These are phyloP conservation scores for Fulmarus glacialis DNA, from an alignment of 2,113 vertebrate genomes.

Conservation along the genomic window DNA sequence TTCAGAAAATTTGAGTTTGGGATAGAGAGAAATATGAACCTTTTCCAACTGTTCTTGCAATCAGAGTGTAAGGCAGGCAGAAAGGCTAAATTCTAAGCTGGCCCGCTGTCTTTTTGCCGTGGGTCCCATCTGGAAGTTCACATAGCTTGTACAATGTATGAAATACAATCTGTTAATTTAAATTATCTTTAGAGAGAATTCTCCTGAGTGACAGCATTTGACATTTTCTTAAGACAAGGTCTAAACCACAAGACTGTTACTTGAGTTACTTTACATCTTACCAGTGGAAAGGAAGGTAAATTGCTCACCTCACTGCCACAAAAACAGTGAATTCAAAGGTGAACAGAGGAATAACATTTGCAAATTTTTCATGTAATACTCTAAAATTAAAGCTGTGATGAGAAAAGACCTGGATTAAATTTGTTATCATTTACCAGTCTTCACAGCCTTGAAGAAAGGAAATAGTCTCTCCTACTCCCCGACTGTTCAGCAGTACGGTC, in stretches of 20 bases:
- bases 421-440: neutral
- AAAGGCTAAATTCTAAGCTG: neutral
- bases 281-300: conserved; percentile 31
- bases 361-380: conserved; percentile 8
- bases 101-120: neutral
- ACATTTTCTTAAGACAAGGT: conserved; percentile 24
- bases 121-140: conserved; percentile 27
- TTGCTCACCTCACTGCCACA: neutral
- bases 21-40: neutral
- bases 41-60: neutral
- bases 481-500: neutral
- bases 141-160: neutral
- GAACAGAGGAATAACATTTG: neutral
- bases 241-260: neutral
- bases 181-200: conserved; percentile 37
- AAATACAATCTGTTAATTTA: conserved; percentile 62
- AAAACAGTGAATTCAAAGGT: conserved; percentile 13
- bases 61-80: neutral
- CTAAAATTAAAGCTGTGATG: conserved; percentile 29
- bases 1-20: neutral
- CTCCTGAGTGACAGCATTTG: neutral
- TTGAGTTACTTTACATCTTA: conserved; percentile 19
- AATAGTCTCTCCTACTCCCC: neutral
- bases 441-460: conserved; percentile 34
- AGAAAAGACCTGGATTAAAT: conserved; percentile 1